Conservation (phyloP, 2,113 vertebrate species). For the Upupa epops region DNA sequence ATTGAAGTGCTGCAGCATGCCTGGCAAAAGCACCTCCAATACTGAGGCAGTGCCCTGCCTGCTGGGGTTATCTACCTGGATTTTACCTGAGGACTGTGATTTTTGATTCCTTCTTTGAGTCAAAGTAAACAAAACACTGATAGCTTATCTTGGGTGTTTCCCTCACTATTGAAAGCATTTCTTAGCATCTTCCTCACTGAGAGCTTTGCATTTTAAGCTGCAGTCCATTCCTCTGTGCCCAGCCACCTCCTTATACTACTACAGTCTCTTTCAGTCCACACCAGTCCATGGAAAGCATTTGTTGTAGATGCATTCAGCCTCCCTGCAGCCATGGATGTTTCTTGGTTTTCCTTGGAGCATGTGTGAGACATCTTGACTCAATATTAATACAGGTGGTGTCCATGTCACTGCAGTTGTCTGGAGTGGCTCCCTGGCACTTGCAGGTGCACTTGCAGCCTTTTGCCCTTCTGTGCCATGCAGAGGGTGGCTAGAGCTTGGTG, state of each 20-base stretch:
- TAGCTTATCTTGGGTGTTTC: constrained; percentile 54
- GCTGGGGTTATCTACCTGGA: not conserved
- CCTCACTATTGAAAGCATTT: not conserved
- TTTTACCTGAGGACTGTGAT: not conserved
- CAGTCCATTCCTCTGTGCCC: not conserved
- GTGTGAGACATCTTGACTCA: rapidly evolving
- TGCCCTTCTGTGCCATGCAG: not conserved
- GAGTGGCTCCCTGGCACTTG: not conserved
- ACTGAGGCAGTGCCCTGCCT: not conserved
- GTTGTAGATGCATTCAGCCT: not conserved
- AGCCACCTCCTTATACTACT: not conserved
- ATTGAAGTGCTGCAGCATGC: not conserved
- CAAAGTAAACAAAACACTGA: not conserved
- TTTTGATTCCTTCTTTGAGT: constrained; percentile 42
- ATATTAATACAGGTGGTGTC: not conserved
- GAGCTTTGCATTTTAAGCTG: constrained; percentile 8
- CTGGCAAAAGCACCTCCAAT: not conserved
- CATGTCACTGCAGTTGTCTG: not conserved
- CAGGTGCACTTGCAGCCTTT: not conserved
- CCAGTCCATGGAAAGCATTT: not conserved
- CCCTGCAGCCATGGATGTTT: not conserved
- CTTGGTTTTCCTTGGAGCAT: not conserved
- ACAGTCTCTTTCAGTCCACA: not conserved
- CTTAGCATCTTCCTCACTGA: not conserved
- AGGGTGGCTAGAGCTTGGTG: not conserved